phyloP scores from a whole-genome alignment of 2,888 invertebrate genomes.

The Nowickia ferox region DNA sequence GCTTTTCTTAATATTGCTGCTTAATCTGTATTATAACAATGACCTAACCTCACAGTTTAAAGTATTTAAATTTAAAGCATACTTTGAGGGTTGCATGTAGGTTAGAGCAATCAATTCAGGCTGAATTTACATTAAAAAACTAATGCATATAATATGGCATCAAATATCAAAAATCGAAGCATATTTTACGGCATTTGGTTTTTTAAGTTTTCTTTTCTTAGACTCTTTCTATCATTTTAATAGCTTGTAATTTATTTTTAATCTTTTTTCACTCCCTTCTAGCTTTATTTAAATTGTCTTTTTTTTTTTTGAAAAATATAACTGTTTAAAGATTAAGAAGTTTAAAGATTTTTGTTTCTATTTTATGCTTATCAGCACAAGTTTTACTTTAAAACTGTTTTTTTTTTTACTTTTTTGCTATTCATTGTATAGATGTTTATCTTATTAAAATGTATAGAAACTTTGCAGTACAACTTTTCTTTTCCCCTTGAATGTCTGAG shows the following conservation, averaged over 20 bases:
- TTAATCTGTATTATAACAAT: too few species aligned
- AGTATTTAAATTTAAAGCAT: too few species aligned
- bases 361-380: slow-evolving; percentile 11
- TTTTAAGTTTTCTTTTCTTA: background rate
- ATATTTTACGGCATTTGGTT: background rate
- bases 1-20: too few species aligned
- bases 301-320: slow-evolving; percentile 15
- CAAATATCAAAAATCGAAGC: too few species aligned
- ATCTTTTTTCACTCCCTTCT: background rate
- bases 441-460: slow-evolving; percentile 63
- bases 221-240: background rate
- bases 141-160: too few species aligned
- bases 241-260: background rate
- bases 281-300: slow-evolving; percentile 42
- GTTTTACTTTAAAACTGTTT: slow-evolving; percentile 28
- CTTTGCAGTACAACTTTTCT: slow-evolving; percentile 37
- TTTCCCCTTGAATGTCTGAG: background rate
- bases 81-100: too few species aligned
- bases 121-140: too few species aligned
- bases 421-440: slow-evolving; percentile 56
- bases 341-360: background rate
- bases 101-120: too few species aligned
- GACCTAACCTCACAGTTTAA: too few species aligned
- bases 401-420: background rate
- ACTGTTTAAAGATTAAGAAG: too few species aligned